Evolutionary conservation across 23 tunicate genomes (phyloP), one percentile per base, ranked within the genome.

Genomic region (Diplosoma virens): DNA sequence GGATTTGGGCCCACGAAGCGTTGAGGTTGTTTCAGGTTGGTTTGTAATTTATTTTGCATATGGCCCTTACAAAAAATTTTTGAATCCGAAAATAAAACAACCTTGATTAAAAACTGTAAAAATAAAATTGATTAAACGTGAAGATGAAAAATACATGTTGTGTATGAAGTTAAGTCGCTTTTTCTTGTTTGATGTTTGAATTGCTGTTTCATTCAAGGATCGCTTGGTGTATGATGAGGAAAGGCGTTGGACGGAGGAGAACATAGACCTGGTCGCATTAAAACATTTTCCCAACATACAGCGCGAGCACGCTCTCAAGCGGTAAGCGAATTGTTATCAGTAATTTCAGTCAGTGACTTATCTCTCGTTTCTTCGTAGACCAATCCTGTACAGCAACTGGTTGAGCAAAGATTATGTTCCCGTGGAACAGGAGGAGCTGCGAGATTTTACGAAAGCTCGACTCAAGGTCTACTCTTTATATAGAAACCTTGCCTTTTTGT

Each of bases 1-100:
- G 99, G 30, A 94, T 94, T 3, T 94, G 99, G 99, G 99, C 99
- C 1, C 99, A 94, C 45, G 99, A 94, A 69, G 99, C 95, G 0
- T 79, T 94, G 14, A 78, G 99, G 1, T 78, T 94, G n/a, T 94
- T 94, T 74, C 98, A 93, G 83, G 97, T 83, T 25, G 1, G 34
- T 37, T 23, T 64, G 6, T 30, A 30, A 59, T 30, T n/a, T 3
- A n/a, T n/a, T n/a, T n/a, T n/a, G n/a, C n/a, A n/a, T n/a, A n/a
- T n/a, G n/a, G n/a, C n/a, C n/a, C n/a, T n/a, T n/a, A n/a, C n/a
- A n/a, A n/a, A n/a, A n/a, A n/a, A n/a, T n/a, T n/a, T n/a, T n/a
- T n/a, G n/a, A n/a, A n/a, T n/a, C n/a, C n/a, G n/a, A n/a, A n/a
- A n/a, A n/a, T n/a, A n/a, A n/a, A n/a, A n/a, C n/a, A n/a, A n/a